Percentiles rank a stretch among this genome's conserved stretches.
These are phyloP conservation scores for Drosophila eugracilis DNA, from an alignment of 1,140 invertebrate genomes.

Conservation along the genomic window DNA sequence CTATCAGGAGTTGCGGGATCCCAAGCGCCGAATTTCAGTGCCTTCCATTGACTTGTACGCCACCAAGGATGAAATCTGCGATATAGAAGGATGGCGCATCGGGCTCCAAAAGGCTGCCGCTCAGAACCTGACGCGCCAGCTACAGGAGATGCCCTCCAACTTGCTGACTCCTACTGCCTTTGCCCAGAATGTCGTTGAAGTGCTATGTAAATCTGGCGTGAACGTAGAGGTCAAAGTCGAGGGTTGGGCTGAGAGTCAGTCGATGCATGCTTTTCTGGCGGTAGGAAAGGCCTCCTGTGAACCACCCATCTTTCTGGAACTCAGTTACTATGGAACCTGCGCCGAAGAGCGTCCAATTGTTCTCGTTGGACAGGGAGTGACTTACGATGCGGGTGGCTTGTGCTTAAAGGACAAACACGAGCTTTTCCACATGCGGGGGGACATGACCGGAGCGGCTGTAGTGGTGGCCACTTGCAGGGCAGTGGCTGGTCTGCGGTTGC, in stretches of 20 bases:
- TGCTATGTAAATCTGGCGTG: constrained; percentile 86
- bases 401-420: constrained; percentile 65
- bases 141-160: constrained; percentile 95
- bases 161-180: constrained; percentile 94
- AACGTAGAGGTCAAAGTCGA: constrained; percentile 87
- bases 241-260: constrained; percentile 90
- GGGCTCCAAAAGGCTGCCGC: constrained; percentile 91
- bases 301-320: constrained; percentile 91
- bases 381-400: constrained; percentile 96
- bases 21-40: constrained; percentile 55
- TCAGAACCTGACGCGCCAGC: constrained; percentile 92
- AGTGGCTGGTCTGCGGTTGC: constrained; percentile 89
- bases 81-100: constrained; percentile 88
- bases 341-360: constrained; percentile 85
- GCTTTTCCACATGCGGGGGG: constrained; percentile 92
- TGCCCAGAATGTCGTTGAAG: constrained; percentile 87
- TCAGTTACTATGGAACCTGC: constrained; percentile 86
- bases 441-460: constrained; percentile 96
- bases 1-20: constrained; percentile 82
- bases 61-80: constrained; percentile 84
- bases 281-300: constrained; percentile 92
- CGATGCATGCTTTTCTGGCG: constrained; percentile 92
- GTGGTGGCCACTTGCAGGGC: constrained; percentile 91
- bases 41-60: constrained; percentile 84
- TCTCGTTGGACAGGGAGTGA: constrained; percentile 95